A percentile compares a stretch with the other conserved stretches of the same genome.
Conservation (phyloP, 2,888 invertebrate genomes). For the Carpatolechia fugitivella region DNA sequence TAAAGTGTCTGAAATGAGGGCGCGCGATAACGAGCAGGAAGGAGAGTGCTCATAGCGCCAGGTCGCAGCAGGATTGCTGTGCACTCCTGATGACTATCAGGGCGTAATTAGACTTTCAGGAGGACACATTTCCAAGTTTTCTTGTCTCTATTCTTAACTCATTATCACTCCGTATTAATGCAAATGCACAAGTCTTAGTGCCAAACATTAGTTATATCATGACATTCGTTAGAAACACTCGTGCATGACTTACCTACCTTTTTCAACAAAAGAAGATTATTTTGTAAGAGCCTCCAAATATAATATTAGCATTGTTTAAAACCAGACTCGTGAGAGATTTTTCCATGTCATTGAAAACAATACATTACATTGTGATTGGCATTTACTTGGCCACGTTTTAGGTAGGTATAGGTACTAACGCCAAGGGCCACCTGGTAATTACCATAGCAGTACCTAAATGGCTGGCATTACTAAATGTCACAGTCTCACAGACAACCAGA, state of each 20-base stretch:
- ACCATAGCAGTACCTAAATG: no score
- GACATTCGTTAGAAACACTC: no score
- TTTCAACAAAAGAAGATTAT: no score
- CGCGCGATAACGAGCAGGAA: conserved; percentile 68
- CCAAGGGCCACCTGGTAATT: background rate
- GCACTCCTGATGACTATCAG: conserved; percentile 15
- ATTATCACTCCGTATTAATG: background rate
- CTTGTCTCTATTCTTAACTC: background rate
- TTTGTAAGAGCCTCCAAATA: no score
- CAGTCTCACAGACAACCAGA: no score
- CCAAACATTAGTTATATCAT: no score
- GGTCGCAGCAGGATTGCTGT: conserved; percentile 27
- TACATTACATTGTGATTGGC: background rate
- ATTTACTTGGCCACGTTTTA: background rate
- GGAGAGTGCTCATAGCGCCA: conserved; percentile 32
- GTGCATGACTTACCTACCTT: no score
- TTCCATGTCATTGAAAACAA: conserved; percentile 9
- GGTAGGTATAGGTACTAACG: background rate
- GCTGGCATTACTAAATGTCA: no score
- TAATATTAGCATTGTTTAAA: no score
- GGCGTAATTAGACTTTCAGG: conserved; percentile 3
- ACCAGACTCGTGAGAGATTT: conserved; percentile 1
- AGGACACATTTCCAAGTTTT: background rate
- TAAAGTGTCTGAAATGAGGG: conserved; percentile 64
- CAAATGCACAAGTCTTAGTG: background rate